Base-by-base conservation (phyloP, 2,113 vertebrate species). In the Halichoeres trimaculatus region DNA sequence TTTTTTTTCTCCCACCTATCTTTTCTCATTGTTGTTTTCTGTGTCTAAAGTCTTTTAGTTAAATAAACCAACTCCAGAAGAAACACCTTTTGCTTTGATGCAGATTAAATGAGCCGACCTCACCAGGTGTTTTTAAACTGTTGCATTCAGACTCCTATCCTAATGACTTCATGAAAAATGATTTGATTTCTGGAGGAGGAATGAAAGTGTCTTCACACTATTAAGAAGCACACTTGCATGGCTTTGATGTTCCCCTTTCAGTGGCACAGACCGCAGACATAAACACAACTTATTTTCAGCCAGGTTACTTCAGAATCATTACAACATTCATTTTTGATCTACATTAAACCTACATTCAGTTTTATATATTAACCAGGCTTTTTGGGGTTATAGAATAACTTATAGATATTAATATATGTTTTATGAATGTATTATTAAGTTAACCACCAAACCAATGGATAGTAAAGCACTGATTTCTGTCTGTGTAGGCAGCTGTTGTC, bases 401-500 rank as follows among this genome's bases (percentile, higher is more conserved):
- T n/a, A n/a, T n/a, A n/a, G n/a, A n/a, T n/a, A n/a, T n/a, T n/a
- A n/a, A n/a, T n/a, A n/a, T n/a, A n/a, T n/a, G n/a, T n/a, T n/a
- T n/a, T n/a, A n/a, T n/a, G n/a, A n/a, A n/a, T n/a, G n/a, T n/a
- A n/a, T n/a, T n/a, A n/a, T n/a, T n/a, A n/a, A n/a, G n/a, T n/a
- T n/a, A n/a, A n/a, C n/a, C n/a, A n/a, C n/a, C n/a, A n/a, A n/a
- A n/a, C n/a, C n/a, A n/a, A n/a, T n/a, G n/a, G n/a, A n/a, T n/a
- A n/a, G n/a, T n/a, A n/a, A 55, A 48, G 40, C n/a, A 0, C 0
- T 36, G 53, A 23, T 45, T 45, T 19, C 14, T 56, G 41, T 41
- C 36, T 74, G 36, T 59, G 48, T 64, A 72, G 23, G 3, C 73
- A 70, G 34, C 58, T 26, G 36, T 63, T 85, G 36, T 10, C 41